Evolutionary conservation across 2,888 invertebrate genomes (phyloP).

Genomic region (Sthenelais limicola): DNA sequence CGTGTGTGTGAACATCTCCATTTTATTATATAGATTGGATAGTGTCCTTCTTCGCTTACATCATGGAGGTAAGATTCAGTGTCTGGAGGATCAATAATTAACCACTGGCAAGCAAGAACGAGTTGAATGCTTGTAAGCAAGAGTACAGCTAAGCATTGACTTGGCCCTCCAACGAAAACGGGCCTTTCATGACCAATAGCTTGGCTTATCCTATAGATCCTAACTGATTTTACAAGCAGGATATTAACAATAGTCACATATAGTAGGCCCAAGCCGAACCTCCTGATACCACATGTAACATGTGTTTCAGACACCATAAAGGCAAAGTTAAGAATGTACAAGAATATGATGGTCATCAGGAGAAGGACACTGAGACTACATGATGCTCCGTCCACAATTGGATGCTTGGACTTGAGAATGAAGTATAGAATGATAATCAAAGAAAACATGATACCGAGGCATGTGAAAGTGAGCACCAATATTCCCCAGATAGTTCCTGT

Average conservation of each 20-base stretch:
- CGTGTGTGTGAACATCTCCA: constrained; percentile 39
- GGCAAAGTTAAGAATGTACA: constrained; percentile 43
- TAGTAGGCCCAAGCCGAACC: constrained; percentile 36
- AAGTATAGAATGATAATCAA: constrained; percentile 39
- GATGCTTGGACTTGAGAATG: constrained; percentile 36
- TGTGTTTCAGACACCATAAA: constrained; percentile 42
- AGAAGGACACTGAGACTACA: constrained; percentile 40
- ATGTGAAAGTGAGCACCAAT: constrained; percentile 34
- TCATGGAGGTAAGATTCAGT: constrained; percentile 4
- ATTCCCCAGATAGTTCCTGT: constrained; percentile 40
- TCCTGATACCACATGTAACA: constrained; percentile 36
- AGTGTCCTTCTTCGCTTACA: constrained; percentile 3
- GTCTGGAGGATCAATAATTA: constrained; percentile 34
- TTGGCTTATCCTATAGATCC: constrained; percentile 12
- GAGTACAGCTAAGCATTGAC: constrained; percentile 31
- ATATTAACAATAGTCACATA: constrained; percentile 34
- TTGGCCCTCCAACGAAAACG: constrained; percentile 28
- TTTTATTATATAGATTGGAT: constrained; percentile 20
- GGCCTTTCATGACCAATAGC: constrained; percentile 15
- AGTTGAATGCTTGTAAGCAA: constrained; percentile 26
- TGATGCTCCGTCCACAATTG: constrained; percentile 37
- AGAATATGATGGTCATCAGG: constrained; percentile 26
- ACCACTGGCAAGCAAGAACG: constrained; percentile 31
- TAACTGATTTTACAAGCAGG: constrained; percentile 36
- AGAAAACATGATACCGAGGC: constrained; percentile 34